These are phyloP conservation scores for Ormyrus pomaceus DNA, from an alignment of 2,888 invertebrate genomes.

Conservation along the genomic window DNA sequence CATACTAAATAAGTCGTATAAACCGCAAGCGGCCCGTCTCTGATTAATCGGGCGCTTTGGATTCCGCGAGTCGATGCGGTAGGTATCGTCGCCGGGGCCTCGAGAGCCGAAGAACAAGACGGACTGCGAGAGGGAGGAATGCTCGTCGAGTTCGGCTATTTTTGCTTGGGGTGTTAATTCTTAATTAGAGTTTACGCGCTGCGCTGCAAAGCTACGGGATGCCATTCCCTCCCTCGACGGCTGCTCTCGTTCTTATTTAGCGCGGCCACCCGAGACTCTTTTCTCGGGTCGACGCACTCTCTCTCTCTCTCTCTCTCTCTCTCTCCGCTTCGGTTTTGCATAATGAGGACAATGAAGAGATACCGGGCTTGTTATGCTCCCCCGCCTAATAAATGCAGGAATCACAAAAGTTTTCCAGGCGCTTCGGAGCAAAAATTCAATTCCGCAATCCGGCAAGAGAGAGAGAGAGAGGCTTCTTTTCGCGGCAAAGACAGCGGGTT, in stretches of 20 bases:
- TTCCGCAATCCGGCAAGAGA: too few relatives aligned
- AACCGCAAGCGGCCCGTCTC: conserved; percentile 13
- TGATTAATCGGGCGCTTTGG: conserved; percentile 59
- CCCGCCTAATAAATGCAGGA: too few relatives aligned
- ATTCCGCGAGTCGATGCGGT: conserved; percentile 48
- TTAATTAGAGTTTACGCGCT: conserved; percentile 39
- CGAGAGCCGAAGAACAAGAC: too few relatives aligned
- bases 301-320: background rate
- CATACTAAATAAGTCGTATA: conserved; percentile 63
- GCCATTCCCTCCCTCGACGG: conserved; percentile 5
- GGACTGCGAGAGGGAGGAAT: too few relatives aligned
- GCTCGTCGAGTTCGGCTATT: conserved; percentile 8
- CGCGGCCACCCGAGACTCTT: too few relatives aligned
- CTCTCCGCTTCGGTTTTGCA: background rate
- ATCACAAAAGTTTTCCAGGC: too few relatives aligned
- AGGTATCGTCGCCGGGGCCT: too few relatives aligned
- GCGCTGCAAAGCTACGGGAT: background rate
- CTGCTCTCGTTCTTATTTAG: background rate
- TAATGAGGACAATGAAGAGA: background rate
- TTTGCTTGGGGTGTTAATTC: conserved; percentile 40
- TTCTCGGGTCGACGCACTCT: too few relatives aligned
- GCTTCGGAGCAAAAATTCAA: too few relatives aligned
- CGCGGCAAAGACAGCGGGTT: too few relatives aligned
- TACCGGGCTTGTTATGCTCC: too few relatives aligned
- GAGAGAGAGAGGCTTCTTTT: too few relatives aligned